A percentile compares a stretch with the other conserved stretches of the same genome.
Conservation (phyloP, 2,797 vertebrate genomes). For the Sebastes goodei region DNA sequence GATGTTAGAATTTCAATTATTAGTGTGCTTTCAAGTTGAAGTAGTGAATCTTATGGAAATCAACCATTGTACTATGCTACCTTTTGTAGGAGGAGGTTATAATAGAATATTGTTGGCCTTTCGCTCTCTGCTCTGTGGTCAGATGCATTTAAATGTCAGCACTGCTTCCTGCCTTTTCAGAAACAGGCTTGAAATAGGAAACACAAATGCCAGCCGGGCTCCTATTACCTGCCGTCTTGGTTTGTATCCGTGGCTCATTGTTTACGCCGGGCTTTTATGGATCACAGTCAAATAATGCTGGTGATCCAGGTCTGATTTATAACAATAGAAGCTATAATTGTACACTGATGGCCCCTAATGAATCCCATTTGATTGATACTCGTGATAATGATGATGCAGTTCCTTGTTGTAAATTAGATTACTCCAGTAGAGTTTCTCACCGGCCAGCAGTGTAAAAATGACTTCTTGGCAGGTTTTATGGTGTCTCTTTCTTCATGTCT, state of each 20-base stretch:
- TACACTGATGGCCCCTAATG: conserved; percentile 42
- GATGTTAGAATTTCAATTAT: conserved; percentile 65
- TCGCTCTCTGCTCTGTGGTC: conserved; percentile 73
- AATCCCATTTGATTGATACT: conserved; percentile 61
- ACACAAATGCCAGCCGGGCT: conserved; percentile 73
- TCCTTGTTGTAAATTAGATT: conserved; percentile 40
- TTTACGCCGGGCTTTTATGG: conserved; percentile 65
- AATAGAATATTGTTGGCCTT: conserved; percentile 81
- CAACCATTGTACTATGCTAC: conserved; percentile 54
- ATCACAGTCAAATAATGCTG: conserved; percentile 45
- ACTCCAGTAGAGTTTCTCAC: conserved; percentile 22
- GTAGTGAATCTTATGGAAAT: conserved; percentile 67
- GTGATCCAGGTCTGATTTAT: conserved; percentile 58
- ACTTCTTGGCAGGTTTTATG: conserved; percentile 27
- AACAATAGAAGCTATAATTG: conserved; percentile 52
- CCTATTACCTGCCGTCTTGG: conserved; percentile 60
- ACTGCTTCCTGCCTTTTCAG: conserved; percentile 77
- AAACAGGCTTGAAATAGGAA: conserved; percentile 73
- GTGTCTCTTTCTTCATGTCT: conserved; percentile 1
- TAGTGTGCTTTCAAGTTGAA: conserved; percentile 54
- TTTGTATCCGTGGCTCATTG: conserved; percentile 52
- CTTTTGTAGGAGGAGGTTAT: conserved; percentile 69
- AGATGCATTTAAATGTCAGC: conserved; percentile 84
- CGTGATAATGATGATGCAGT: conserved; percentile 43
- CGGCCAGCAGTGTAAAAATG: not conserved